These are phyloP conservation scores for Trichogramma pretiosum DNA, from an alignment of 1,140 invertebrate species.

Conservation along the genomic window DNA sequence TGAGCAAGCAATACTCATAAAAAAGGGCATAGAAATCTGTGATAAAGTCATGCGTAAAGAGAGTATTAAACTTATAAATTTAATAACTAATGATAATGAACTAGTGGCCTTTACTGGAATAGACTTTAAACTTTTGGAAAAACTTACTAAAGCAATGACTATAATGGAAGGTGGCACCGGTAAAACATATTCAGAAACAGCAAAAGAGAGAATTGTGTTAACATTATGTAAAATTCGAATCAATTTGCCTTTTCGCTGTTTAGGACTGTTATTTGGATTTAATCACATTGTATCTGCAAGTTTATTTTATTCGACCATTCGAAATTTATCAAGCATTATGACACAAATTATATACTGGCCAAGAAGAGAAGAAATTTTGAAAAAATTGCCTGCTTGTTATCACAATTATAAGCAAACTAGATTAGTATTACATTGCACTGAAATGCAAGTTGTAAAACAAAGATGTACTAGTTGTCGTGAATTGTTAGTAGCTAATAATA, in stretches of 20 bases:
- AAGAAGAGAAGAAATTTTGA: constrained; percentile 3
- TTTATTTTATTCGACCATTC: not conserved
- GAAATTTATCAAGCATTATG: not conserved
- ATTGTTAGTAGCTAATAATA: not conserved
- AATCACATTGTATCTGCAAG: not conserved
- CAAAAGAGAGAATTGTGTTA: constrained; percentile 6
- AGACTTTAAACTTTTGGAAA: not conserved
- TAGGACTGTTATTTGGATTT: constrained; percentile 4
- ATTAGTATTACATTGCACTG: constrained; percentile 2
- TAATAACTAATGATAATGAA: constrained; percentile 5
- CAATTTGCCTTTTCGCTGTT: constrained; percentile 5
- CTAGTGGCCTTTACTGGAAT: constrained; percentile 10
- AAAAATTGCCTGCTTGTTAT: constrained; percentile 3
- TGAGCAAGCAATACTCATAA: not conserved
- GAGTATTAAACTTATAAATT: not conserved
- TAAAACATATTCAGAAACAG: not conserved
- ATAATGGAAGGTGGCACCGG: not conserved
- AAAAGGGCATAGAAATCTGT: constrained; percentile 9
- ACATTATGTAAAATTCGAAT: constrained; percentile 8
- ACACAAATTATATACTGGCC: constrained; percentile 7
- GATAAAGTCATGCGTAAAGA: not conserved
- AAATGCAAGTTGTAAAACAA: constrained; percentile 5
- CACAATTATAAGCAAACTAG: constrained; percentile 6
- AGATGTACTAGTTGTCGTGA: constrained; percentile 1
- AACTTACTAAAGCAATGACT: not conserved